phyloP scores from a whole-genome alignment of 2,888 invertebrate genomes.

The Camponotus fellah region DNA sequence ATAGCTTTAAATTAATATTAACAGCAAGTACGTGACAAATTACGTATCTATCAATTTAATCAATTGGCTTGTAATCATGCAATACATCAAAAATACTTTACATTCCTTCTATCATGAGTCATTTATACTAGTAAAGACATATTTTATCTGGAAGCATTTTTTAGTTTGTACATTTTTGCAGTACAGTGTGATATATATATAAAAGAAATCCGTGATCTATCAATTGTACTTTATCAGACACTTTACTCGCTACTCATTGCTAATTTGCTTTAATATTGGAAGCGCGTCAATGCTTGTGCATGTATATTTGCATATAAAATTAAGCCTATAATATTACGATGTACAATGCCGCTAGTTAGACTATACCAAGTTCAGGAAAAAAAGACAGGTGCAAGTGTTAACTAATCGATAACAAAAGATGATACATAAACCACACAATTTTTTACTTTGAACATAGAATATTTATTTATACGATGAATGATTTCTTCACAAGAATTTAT shows the following conservation, averaged over 20 bases:
- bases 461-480: neutral
- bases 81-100: neutral
- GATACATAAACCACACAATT: neutral
- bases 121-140: neutral
- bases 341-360: constrained; percentile 14
- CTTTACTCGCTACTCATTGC: neutral
- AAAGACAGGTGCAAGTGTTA: neutral
- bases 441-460: neutral
- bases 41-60: neutral
- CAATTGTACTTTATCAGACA: constrained; percentile 27
- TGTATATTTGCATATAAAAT: neutral
- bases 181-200: neutral
- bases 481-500: neutral
- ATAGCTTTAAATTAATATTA: neutral
- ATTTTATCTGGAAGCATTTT: neutral
- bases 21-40: neutral
- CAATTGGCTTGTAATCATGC: neutral
- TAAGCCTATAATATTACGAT: constrained; percentile 14
- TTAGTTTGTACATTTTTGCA: neutral
- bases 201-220: constrained; percentile 14
- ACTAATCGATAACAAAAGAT: neutral
- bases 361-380: neutral
- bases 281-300: neutral
- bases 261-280: constrained; percentile 6
- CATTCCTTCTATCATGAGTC: neutral